These are phyloP conservation scores for Lycaon pictus DNA, from an alignment of 2,113 vertebrate species.

Conservation along the genomic window DNA sequence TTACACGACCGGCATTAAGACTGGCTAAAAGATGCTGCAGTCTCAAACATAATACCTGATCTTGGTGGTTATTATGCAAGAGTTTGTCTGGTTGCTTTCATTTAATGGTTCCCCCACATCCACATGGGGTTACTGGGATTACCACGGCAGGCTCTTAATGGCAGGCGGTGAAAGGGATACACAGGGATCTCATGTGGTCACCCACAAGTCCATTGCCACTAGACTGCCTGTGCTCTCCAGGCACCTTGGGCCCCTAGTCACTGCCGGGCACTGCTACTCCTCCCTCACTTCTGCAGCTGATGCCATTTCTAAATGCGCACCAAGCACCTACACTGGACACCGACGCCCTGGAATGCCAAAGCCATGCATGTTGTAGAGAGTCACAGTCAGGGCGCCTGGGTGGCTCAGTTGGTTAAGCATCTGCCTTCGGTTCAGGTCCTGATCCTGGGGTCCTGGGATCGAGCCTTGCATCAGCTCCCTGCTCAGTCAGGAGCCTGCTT, in stretches of 20 bases:
- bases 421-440: neutral
- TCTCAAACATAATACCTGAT: neutral
- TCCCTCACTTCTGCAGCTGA: neutral
- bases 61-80: neutral
- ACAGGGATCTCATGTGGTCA: neutral
- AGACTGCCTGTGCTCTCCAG: neutral
- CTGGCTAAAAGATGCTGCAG: neutral
- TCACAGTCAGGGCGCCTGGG: accelerated
- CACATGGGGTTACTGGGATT: neutral
- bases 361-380: neutral
- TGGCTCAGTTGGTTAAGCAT: neutral
- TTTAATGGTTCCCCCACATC: neutral
- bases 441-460: neutral
- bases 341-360: neutral
- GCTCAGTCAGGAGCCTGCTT: neutral
- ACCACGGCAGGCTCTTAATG: neutral
- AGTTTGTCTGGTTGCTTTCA: neutral
- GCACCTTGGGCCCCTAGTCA: no score
- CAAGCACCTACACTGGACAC: neutral
- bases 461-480: neutral
- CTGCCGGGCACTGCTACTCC: no score
- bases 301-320: neutral
- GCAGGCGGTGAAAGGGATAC: neutral
- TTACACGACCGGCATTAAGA: neutral
- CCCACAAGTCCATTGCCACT: neutral